Base-by-base conservation (phyloP, 1,140 invertebrate genomes). In the Heterodera schachtii region DNA sequence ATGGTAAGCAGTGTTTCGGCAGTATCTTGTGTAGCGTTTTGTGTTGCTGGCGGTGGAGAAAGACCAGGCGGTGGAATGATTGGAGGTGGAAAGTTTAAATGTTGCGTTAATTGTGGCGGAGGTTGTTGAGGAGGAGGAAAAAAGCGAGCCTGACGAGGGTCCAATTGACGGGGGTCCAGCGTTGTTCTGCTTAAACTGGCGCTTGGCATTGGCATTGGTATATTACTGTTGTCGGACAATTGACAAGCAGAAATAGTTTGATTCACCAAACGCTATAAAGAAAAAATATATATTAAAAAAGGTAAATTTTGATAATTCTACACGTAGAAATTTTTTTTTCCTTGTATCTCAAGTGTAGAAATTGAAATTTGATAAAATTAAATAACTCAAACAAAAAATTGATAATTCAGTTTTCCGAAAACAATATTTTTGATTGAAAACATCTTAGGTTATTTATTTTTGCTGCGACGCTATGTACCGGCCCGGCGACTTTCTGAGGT, bases 51-150 rank as follows among this genome's bases (percentile, higher is more conserved):
- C 47, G 77, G 77, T 41, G 77, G 77, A 16, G 79, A 75, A 49
- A 64, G 43, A n/a, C 79, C 81, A 13, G 76, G 78, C 19, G 79
- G 70, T 13, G 81, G 78, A 46, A 73, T 60, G 4, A 82, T 46
- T 5, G 79, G 64, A 49, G 81, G 81, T 13, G 79, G 75, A 44
- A 41, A 78, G 9, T 66, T 66, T 11, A 46, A 46, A 21, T 78
- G 77, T 44, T 21, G 19, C 19, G 31, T 8, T 9, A n/a, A 11
- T 69, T 69, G 77, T 69, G 66, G 77, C 71, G 60, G 73, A 47
- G 69, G 80, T 46, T 78, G 75, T 67, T 77, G 73, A 44, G 69
- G 80, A 11, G 75, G 21, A 75, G 46, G 67, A 69, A 74, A 81
- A 41, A 47, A 60, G 60, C 73, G 67, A 19, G 71, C 73, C 70